phyloP scores from a whole-genome alignment of 1,140 invertebrate genomes.

The Drosophila varians region DNA sequence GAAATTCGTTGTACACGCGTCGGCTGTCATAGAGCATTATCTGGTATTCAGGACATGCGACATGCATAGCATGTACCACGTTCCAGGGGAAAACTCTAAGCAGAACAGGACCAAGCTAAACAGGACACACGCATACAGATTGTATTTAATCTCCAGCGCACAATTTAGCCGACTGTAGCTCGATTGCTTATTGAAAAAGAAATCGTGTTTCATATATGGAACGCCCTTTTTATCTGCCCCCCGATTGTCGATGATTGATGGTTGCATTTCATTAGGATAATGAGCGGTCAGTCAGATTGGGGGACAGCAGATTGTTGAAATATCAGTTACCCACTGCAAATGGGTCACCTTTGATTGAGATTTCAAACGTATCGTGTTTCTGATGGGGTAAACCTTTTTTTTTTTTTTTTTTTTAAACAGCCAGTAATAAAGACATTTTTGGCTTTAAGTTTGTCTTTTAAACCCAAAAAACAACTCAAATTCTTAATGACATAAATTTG shows the following conservation, averaged over 20 bases:
- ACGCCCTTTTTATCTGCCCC: constrained; percentile 16
- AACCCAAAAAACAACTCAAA: neutral
- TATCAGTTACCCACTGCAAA: constrained; percentile 26
- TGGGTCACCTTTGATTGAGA: constrained; percentile 15
- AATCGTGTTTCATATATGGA: constrained; percentile 30
- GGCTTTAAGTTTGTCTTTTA: too few relatives aligned
- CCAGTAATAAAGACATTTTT: too few relatives aligned
- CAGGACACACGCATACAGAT: neutral
- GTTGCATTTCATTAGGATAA: constrained; percentile 52
- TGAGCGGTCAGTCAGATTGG: constrained; percentile 20
- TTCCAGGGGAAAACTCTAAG: neutral
- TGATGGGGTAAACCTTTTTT: neutral
- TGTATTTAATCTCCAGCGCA: constrained; percentile 33
- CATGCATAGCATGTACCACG: constrained; percentile 29
- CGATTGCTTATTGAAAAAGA: constrained; percentile 55
- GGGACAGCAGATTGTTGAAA: constrained; percentile 17
- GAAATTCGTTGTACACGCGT: constrained; percentile 39
- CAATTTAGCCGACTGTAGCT: constrained; percentile 20
- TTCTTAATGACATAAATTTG: neutral
- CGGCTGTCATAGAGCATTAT: constrained; percentile 41
- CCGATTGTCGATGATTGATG: constrained; percentile 36
- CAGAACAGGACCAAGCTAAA: neutral
- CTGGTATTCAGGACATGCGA: constrained; percentile 43
- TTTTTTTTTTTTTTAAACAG: too few relatives aligned
- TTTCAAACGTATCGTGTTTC: constrained; percentile 16